Percentiles rank a stretch among this genome's conserved stretches.
These are phyloP conservation scores for Podarcis siculus DNA, from an alignment of 2,797 vertebrate species.

Conservation along the genomic window DNA sequence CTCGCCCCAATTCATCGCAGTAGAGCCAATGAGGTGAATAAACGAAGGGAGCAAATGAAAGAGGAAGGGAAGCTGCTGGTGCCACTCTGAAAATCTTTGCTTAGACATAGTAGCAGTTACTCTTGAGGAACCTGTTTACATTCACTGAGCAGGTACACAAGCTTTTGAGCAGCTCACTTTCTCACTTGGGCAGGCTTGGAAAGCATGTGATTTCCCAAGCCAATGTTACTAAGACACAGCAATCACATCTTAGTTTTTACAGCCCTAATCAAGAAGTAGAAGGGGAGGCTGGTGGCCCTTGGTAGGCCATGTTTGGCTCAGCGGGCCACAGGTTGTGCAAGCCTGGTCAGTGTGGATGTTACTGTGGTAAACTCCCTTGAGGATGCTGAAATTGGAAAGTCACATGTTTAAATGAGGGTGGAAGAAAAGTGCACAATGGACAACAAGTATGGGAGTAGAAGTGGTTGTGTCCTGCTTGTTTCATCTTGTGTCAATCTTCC, in stretches of 20 bases:
- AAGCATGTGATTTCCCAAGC: not conserved
- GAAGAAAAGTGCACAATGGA: slow-evolving; percentile 1
- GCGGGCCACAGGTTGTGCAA: not conserved
- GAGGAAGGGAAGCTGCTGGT: not conserved
- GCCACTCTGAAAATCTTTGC: not conserved
- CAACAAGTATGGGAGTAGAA: not conserved
- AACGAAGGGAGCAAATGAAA: not conserved
- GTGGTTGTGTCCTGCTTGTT: not conserved
- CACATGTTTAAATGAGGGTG: slow-evolving; percentile 1
- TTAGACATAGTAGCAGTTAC: not conserved
- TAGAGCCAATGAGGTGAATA: not conserved
- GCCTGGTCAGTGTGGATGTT: not conserved
- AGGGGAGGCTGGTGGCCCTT: not conserved
- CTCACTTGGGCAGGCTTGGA: not conserved
- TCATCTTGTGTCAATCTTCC: not conserved
- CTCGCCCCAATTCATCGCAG: not conserved
- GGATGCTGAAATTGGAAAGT: not conserved
- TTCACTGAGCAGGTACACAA: slow-evolving; percentile 7
- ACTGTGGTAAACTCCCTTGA: not conserved
- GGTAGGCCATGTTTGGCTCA: not conserved
- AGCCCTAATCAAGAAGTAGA: not conserved
- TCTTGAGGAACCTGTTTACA: not conserved
- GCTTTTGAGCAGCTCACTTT: not conserved
- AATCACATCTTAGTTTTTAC: not conserved
- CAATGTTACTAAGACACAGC: not conserved